phyloP scores from a whole-genome alignment of 2,888 invertebrate genomes.

The Drosophila atripex region DNA sequence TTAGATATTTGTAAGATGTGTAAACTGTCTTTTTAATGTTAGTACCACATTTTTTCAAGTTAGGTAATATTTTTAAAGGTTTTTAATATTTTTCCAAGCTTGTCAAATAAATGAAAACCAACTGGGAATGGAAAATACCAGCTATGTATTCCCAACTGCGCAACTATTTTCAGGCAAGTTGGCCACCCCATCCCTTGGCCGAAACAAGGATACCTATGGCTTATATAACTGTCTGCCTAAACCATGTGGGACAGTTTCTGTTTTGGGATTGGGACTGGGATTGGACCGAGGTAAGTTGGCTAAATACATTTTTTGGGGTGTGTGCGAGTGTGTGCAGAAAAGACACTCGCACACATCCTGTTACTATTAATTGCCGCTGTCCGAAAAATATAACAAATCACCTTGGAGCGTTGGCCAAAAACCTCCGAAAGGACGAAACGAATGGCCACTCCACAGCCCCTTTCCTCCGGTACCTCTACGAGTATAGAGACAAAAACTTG shows the following conservation, averaged over 20 bases:
- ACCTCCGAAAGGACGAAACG: conserved; percentile 70
- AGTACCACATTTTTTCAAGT: background rate
- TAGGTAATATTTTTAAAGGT: background rate
- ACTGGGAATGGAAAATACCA: background rate
- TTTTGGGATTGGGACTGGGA: conserved; percentile 31
- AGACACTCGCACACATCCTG: conserved; percentile 73
- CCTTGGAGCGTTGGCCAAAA: conserved; percentile 62
- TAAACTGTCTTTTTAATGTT: background rate
- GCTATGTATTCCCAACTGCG: conserved; percentile 7
- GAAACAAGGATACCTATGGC: conserved; percentile 4
- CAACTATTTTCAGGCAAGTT: conserved; percentile 4
- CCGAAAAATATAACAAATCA: conserved; percentile 81
- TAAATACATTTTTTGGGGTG: conserved; percentile 13
- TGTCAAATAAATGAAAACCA: background rate
- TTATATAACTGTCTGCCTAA: conserved; percentile 12
- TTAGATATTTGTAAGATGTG: too few relatives aligned
- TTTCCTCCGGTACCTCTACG: conserved; percentile 32
- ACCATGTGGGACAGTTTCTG: conserved; percentile 49
- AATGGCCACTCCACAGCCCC: conserved; percentile 36
- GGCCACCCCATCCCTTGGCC: conserved; percentile 5
- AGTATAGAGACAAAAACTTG: conserved; percentile 73
- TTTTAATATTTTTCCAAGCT: background rate
- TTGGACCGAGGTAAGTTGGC: conserved; percentile 25
- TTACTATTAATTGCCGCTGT: conserved; percentile 82
- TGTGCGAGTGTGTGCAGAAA: conserved; percentile 28